Conservation (phyloP, 2,888 invertebrate species). For the Rugalucina vietnamica region DNA sequence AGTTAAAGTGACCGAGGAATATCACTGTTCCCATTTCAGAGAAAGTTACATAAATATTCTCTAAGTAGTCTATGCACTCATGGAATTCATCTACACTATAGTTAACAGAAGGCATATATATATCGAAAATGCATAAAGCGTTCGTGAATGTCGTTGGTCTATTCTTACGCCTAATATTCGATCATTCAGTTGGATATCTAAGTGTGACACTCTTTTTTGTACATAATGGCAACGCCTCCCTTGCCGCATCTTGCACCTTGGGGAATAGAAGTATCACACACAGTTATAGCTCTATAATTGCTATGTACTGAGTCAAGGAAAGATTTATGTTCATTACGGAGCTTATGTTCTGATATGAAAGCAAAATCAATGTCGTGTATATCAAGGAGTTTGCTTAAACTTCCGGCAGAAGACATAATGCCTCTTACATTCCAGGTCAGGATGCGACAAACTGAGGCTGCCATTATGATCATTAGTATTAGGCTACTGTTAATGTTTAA, state of each 20-base stretch:
- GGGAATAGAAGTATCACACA: neutral
- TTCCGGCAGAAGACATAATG: no score
- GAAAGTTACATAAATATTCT: neutral
- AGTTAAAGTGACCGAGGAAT: neutral
- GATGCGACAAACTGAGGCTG: no score
- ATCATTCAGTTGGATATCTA: neutral
- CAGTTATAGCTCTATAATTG: neutral
- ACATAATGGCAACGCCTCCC: conserved; percentile 1
- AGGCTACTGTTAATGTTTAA: no score
- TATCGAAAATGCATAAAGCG: conserved; percentile 3
- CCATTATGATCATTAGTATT: no score
- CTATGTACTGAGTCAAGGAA: no score
- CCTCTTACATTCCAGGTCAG: no score
- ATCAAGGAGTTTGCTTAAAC: no score
- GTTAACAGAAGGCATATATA: conserved; percentile 11
- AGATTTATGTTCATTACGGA: no score
- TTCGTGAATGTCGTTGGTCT: neutral
- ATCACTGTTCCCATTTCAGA: neutral
- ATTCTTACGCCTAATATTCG: conserved; percentile 15
- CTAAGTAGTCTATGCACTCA: neutral
- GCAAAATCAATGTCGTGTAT: no score
- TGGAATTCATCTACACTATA: neutral
- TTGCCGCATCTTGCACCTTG: neutral
- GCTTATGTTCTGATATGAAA: no score
- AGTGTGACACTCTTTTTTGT: neutral